Evolutionary conservation across 2,113 vertebrate genomes (phyloP), one percentile per base, ranked within the genome.

Genomic region (Poeciliopsis retropinna): DNA sequence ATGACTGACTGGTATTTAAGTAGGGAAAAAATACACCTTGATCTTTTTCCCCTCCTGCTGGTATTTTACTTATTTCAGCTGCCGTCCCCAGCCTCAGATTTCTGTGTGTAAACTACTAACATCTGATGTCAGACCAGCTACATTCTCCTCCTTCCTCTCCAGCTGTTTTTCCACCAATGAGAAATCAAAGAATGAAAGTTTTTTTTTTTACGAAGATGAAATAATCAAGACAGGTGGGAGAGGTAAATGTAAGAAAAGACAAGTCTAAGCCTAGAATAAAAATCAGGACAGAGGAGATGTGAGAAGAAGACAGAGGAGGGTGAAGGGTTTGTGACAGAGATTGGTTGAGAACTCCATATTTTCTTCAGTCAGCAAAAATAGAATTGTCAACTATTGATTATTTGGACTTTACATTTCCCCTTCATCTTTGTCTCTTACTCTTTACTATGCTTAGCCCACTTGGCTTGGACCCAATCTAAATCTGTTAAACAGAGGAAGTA

Each of bases 351-450:
- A 70, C 54, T 75, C 82, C 68, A 79, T 79, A 65, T 87, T 88
- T 34, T 63, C 64, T 83, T 77, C 69, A 65, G 86, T 89, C 90
- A 88, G 88, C 86, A 86, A 72, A 86, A 85, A 62, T 71, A 79
- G 60, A 80, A 79, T 79, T 79, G 81, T 88, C 79, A 80, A 67
- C 63, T 85, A 89, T 90, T 85, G 88, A 91, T 90, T 86, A 84
- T 88, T 76, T 78, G 78, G 39, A 75, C 72, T 67, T 84, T 60
- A 80, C 76, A 57, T 82, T 81, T 85, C 41, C 39, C 72, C 65
- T 60, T 75, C 19, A 73, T 73, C 74, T 60, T 64, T 62, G 6
- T 72, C 73, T 47, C 28, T 54, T 17, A 29, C 28, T 30, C 44
- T 54, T 13, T 64, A 34, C 64, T 64, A 12, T 19, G 19, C 44